Conservation (phyloP, 1,140 invertebrate species). For the Nomia melanderi region DNA sequence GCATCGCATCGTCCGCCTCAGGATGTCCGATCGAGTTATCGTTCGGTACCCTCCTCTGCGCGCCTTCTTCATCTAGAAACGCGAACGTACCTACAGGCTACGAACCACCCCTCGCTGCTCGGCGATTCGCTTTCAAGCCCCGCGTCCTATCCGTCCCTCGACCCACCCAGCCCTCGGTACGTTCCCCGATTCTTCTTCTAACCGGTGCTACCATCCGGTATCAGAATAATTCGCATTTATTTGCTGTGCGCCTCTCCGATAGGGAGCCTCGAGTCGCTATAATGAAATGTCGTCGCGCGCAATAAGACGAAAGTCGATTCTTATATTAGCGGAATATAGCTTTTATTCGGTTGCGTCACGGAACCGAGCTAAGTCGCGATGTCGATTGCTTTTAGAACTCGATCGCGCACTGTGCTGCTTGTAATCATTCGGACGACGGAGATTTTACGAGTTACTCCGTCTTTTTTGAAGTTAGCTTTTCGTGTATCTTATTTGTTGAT, state of each 20-base stretch:
- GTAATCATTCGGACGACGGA: too few species aligned
- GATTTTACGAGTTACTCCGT: too few species aligned
- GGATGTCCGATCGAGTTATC: constrained; percentile 72
- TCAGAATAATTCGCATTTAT: constrained; percentile 69
- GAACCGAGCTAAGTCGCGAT: constrained; percentile 63
- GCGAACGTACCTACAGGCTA: constrained; percentile 56
- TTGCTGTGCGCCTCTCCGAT: constrained; percentile 39
- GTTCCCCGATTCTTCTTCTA: constrained; percentile 16
- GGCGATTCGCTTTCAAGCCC: constrained; percentile 51
- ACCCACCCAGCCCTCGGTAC: background rate
- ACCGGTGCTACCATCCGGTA: constrained; percentile 50
- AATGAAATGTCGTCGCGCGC: constrained; percentile 69
- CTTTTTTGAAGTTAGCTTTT: too few species aligned
- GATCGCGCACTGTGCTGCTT: background rate
- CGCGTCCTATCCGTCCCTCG: background rate
- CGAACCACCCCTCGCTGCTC: constrained; percentile 51
- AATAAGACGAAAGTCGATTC: constrained; percentile 57
- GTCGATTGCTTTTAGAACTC: constrained; percentile 41
- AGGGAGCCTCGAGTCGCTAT: constrained; percentile 50
- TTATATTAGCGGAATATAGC: constrained; percentile 52
- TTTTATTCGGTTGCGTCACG: constrained; percentile 66
- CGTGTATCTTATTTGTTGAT: too few species aligned
- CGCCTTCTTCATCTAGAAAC: constrained; percentile 41
- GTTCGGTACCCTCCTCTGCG: constrained; percentile 37
- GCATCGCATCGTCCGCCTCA: constrained; percentile 68